These are phyloP conservation scores for Brachylomia viminalis DNA, from an alignment of 2,888 invertebrate species.

Conservation along the genomic window DNA sequence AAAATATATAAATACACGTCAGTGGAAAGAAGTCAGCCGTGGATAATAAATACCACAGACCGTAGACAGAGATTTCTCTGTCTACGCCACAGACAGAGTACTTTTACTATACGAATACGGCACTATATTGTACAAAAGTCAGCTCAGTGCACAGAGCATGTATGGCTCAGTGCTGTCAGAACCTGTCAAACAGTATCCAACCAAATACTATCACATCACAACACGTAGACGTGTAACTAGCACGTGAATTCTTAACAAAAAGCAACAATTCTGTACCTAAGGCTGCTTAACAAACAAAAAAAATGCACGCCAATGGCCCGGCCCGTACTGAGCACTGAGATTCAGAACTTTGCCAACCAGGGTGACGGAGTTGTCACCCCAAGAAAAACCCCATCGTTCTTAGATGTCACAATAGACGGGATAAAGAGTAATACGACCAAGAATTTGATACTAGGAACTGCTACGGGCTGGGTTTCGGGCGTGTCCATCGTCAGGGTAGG, in stretches of 20 bases:
- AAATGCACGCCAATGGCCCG: slow-evolving; percentile 80
- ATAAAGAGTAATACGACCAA: slow-evolving; percentile 76
- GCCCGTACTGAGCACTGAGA: slow-evolving; percentile 74
- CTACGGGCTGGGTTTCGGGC: slow-evolving; percentile 92
- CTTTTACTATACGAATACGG: too few species aligned
- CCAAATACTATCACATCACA: neutral
- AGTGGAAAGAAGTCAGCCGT: neutral
- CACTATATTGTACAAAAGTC: neutral
- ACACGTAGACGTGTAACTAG: neutral
- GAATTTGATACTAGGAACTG: slow-evolving; percentile 79
- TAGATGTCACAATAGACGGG: slow-evolving; percentile 76
- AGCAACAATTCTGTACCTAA: slow-evolving; percentile 56
- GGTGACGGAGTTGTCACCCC: slow-evolving; percentile 67
- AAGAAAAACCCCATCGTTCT: slow-evolving; percentile 68
- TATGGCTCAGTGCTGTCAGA: slow-evolving; percentile 9
- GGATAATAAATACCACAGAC: too few species aligned
- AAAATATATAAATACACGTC: neutral
- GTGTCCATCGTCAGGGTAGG: slow-evolving; percentile 95
- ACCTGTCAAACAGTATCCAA: slow-evolving; percentile 1
- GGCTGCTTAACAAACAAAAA: slow-evolving; percentile 49
- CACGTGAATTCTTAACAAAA: slow-evolving; percentile 16
- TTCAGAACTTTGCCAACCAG: slow-evolving; percentile 67
- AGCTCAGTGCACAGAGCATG: too few species aligned
- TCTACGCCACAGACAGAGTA: too few species aligned
- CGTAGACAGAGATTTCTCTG: too few species aligned